Conservation (phyloP, 1,140 invertebrate species). For the Liolophura sinensis region DNA sequence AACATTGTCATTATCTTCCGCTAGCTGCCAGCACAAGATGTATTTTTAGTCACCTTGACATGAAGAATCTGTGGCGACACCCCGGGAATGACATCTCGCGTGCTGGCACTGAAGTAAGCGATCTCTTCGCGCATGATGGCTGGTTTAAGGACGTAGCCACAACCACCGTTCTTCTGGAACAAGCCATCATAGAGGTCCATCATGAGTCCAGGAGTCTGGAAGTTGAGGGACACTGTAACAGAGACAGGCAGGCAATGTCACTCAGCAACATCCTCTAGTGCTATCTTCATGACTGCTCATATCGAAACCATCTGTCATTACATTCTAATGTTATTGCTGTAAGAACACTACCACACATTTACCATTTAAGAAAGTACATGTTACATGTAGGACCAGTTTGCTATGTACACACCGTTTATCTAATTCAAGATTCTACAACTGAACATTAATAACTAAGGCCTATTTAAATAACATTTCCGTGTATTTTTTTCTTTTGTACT, state of each 20-base stretch:
- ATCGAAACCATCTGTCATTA: background rate
- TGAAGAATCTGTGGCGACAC: conserved; percentile 65
- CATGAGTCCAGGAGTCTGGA: conserved; percentile 64
- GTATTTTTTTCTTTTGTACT: too few relatives aligned
- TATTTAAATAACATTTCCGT: too few relatives aligned
- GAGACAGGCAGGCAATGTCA: background rate
- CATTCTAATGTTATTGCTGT: too few relatives aligned
- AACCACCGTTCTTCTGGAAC: conserved; percentile 69
- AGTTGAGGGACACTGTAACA: conserved; percentile 64
- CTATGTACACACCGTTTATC: too few relatives aligned
- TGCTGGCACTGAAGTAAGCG: conserved; percentile 61
- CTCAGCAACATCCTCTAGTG: too few relatives aligned
- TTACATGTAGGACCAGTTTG: too few relatives aligned
- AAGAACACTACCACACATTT: too few relatives aligned
- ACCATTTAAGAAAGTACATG: too few relatives aligned
- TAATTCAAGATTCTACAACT: too few relatives aligned
- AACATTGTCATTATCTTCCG: background rate
- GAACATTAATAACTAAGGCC: too few relatives aligned
- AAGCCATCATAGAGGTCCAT: conserved; percentile 66
- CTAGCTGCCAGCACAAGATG: background rate
- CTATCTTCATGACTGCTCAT: too few relatives aligned
- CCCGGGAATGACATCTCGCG: conserved; percentile 62
- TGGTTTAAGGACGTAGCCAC: conserved; percentile 72
- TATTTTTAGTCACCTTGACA: conserved; percentile 59
- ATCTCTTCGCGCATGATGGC: conserved; percentile 55